These are phyloP conservation scores for Notothenia coriiceps DNA, from an alignment of 2,113 vertebrate species.

Conservation along the genomic window DNA sequence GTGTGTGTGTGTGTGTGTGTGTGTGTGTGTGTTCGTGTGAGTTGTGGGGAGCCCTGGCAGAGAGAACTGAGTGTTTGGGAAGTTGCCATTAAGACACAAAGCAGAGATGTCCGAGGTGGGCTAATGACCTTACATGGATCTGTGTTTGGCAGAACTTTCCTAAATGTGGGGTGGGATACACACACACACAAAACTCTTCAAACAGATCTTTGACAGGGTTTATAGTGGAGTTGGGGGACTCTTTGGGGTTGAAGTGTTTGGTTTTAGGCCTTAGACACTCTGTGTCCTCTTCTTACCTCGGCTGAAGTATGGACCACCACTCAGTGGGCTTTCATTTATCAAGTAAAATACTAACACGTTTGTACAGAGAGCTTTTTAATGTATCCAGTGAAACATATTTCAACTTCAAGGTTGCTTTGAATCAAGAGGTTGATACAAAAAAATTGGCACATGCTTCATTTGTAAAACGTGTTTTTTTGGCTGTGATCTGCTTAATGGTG, in stretches of 20 bases:
- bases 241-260: slow-evolving; percentile 46
- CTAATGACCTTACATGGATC: slow-evolving; percentile 82
- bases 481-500: background rate
- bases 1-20: slow-evolving; percentile 29
- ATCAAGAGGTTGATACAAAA: slow-evolving; percentile 46
- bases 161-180: slow-evolving; percentile 60
- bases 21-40: slow-evolving; percentile 52
- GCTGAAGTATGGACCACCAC: slow-evolving; percentile 27
- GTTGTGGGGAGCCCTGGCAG: slow-evolving; percentile 69
- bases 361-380: slow-evolving; percentile 36
- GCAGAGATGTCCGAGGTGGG: slow-evolving; percentile 76
- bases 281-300: slow-evolving; percentile 65
- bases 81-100: slow-evolving; percentile 82
- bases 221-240: slow-evolving; percentile 66
- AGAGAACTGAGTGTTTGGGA: slow-evolving; percentile 80
- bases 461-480: slow-evolving; percentile 27
- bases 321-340: slow-evolving; percentile 54
- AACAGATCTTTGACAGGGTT: slow-evolving; percentile 70
- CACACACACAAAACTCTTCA: slow-evolving; percentile 37
- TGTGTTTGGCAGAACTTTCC: slow-evolving; percentile 75
- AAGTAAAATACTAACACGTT: slow-evolving; percentile 51
- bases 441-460: slow-evolving; percentile 44
- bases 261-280: slow-evolving; percentile 39
- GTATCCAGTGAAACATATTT: slow-evolving; percentile 40
- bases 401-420: slow-evolving; percentile 23